A percentile compares a stretch with the other conserved stretches of the same genome.
These are phyloP conservation scores for Tachysurus fulvidraco DNA, from an alignment of 2,113 vertebrate genomes.

Conservation along the genomic window DNA sequence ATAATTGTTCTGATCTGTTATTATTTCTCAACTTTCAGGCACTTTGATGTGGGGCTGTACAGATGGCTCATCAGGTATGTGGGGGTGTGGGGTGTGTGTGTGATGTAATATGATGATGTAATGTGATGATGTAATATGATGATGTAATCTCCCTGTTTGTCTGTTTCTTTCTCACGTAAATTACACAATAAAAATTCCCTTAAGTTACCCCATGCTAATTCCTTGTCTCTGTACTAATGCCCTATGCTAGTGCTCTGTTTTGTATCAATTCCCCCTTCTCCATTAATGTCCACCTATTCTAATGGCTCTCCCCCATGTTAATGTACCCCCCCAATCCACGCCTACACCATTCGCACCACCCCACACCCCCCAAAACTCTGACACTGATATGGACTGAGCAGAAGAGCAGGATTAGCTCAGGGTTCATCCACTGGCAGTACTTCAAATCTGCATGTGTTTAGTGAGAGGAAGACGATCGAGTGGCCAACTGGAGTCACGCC, in stretches of 20 bases:
- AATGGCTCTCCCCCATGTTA: slow-evolving; percentile 11
- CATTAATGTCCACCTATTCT: slow-evolving; percentile 52
- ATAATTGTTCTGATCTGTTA: slow-evolving; percentile 38
- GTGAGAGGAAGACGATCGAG: slow-evolving; percentile 59
- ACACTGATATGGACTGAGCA: neutral
- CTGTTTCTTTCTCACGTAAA: neutral
- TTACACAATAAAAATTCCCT: neutral
- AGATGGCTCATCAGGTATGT: slow-evolving; percentile 79
- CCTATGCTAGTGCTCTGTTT: neutral
- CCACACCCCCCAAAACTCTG: neutral
- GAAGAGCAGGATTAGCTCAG: neutral
- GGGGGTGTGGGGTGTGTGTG: slow-evolving; percentile 38
- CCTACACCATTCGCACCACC: too few species aligned
- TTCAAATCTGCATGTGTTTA: slow-evolving; percentile 64
- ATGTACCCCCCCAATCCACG: neutral
- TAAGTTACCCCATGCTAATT: neutral
- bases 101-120: neutral
- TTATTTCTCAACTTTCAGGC: slow-evolving; percentile 60
- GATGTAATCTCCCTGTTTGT: neutral
- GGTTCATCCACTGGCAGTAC: neutral
- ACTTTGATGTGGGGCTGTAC: slow-evolving; percentile 79
- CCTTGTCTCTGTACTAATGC: neutral
- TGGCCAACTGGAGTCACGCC: slow-evolving; percentile 35
- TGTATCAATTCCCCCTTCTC: slow-evolving; percentile 8
- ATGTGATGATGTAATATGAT: neutral